Evolutionary conservation across 1,140 invertebrate genomes (phyloP), one percentile per base, ranked within the genome.

Genomic region (Leptestheria dahalacensis): DNA sequence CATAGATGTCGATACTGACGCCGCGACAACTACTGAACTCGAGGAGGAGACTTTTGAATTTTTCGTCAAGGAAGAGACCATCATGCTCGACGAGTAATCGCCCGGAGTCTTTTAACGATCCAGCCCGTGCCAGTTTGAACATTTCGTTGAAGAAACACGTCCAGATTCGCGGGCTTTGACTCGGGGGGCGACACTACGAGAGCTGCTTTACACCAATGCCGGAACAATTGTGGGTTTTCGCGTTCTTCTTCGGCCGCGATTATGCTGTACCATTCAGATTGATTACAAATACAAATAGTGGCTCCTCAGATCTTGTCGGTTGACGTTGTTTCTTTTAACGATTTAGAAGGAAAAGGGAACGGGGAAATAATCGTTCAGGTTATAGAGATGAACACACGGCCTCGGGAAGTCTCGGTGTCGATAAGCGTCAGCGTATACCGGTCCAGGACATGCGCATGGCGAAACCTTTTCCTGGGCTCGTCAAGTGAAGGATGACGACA

Each of bases 31-130:
- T 48, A 84, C 93, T 67, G 91, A 94, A 68, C 82, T 93, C 66
- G 90, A 94, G 69, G 92, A 97, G 70, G 93, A 97, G 79, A 79
- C 87, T 69, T 84, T 97, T 67, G 93, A 97, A 84, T 95, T 97
- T 83, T 88, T 97, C 77, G 82, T 97, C 68, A 96, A 95, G 79
- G 91, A 96, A 78, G 93, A 97, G 80, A 81, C 81, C 64, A 87
- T 82, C 20, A 73, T 86, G 62, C 75, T 93, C 67, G 84, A 87
- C 62, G 76, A 72, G 66, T 71, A 61, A 33, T 55, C 21, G 53
- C 28, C 53, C 15, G 20, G 53, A 29, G 12, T 29, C n/a, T n/a
- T n/a, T n/a, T n/a, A 20, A 9, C 15, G 10, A 55, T 33, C 10
- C 20, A 18, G n/a, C 15, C 26, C 26, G 33, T 18, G 21, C 25